These are phyloP conservation scores for Siderastrea radians DNA, from an alignment of 92 coral and sea anemone genomes.

Conservation along the genomic window DNA sequence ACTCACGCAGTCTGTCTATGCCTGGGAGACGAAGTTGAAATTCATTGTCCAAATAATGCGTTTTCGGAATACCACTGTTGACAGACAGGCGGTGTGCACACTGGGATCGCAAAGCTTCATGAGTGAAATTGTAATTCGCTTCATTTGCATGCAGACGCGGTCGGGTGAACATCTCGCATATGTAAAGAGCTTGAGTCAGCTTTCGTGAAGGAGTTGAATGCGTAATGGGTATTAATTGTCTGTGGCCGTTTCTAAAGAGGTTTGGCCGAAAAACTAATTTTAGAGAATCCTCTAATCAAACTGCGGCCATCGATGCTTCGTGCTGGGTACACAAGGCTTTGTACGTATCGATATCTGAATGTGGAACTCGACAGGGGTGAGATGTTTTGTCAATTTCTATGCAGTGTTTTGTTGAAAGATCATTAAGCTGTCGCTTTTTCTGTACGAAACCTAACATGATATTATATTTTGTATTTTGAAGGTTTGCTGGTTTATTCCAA, in stretches of 20 bases:
- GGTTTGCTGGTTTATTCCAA: conserved; percentile 21
- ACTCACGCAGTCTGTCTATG: conserved; percentile 10
- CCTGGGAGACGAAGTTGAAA: conserved; percentile 56
- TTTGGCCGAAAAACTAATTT: conserved; percentile 23
- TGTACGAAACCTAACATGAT: too few relatives aligned
- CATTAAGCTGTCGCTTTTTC: too few relatives aligned
- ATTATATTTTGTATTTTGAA: too few relatives aligned
- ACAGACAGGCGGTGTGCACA: conserved; percentile 69
- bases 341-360: conserved; percentile 31
- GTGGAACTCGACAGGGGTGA: conserved; percentile 51
- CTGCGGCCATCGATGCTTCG: conserved; percentile 67
- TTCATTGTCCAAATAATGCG: conserved; percentile 39
- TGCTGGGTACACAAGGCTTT: conserved; percentile 76
- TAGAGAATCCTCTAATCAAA: conserved; percentile 39
- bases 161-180: conserved; percentile 51
- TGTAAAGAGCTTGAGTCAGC: too few relatives aligned
- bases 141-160: conserved; percentile 51
- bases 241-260: conserved; percentile 50
- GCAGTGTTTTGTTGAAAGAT: too few relatives aligned
- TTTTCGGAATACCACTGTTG: conserved; percentile 37
- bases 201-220: too few relatives aligned
- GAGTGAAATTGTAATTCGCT: conserved; percentile 14
- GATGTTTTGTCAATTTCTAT: too few relatives aligned
- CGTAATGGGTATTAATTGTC: conserved; percentile 63
- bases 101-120: conserved; percentile 43